phyloP scores from a whole-genome alignment of 1,140 invertebrate genomes.

The Pseudachorutes palmiensis region DNA sequence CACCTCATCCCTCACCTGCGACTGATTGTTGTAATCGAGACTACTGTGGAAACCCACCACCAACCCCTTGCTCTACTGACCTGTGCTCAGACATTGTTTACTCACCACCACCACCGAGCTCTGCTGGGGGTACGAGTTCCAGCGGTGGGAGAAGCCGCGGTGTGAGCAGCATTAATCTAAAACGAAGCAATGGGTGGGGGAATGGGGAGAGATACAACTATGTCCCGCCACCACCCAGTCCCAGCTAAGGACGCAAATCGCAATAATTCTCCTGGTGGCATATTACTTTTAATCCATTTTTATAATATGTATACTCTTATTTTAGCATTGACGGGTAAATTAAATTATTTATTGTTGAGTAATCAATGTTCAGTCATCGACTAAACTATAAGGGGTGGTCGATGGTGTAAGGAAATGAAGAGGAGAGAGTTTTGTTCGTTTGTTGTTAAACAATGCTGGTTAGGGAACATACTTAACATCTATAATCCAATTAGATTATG shows the following conservation, averaged over 20 bases:
- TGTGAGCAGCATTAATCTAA: not conserved
- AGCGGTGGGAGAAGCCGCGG: not conserved
- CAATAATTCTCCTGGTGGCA: not conserved
- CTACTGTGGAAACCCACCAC: constrained; percentile 3
- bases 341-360: too few species aligned
- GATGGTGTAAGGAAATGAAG: too few species aligned
- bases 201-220: constrained; percentile 3
- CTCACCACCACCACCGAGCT: not conserved
- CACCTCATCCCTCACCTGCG: constrained; percentile 3
- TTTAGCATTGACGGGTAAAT: too few species aligned
- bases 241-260: not conserved
- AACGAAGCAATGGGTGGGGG: not conserved
- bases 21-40: constrained; percentile 1
- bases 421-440: too few species aligned
- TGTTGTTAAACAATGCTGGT: too few species aligned
- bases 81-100: constrained; percentile 7
- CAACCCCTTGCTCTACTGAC: constrained; percentile 2
- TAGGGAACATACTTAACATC: too few species aligned
- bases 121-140: not conserved
- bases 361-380: too few species aligned
- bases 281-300: too few species aligned
- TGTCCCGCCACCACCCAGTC: not conserved
- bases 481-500: too few species aligned
- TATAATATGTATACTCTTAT: too few species aligned
- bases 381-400: too few species aligned